Evolutionary conservation across 1,140 invertebrate species (phyloP), one percentile per base, ranked within the genome.

Genomic region (Atta cephalotes): DNA sequence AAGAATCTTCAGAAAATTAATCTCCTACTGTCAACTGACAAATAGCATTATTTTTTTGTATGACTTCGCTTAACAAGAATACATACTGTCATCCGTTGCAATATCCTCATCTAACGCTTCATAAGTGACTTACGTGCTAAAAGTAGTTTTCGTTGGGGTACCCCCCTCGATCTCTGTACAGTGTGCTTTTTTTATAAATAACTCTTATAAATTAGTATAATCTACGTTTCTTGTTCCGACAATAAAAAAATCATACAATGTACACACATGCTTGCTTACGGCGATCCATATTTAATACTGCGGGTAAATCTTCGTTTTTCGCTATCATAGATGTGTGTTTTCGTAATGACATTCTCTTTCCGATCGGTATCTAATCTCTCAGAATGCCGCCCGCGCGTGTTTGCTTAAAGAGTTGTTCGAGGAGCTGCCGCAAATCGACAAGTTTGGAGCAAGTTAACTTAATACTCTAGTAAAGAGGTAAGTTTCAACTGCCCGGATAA

Each of bases 401-500:
- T 49, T 63, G 16, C 45, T 78, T 60, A 25, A 72, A 45, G 63
- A 89, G 28, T 39, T n/a, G 65, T 71, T 72, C n/a, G 63, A 70
- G 28, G 66, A 77, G 60, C 60, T 21, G 79, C 62, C 82, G 76
- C 77, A 39, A 93, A 89, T 85, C 77, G 12, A 89, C 91, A 65
- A 85, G 78, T 87, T 84, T 21, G 53, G 53, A 58, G 84, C 82
- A 89, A 91, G 87, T 87, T 92, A 94, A 89, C 89, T 91, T 88
- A 91, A 86, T 56, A 86, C 85, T 92, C 95, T 95, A 95, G 85
- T 95, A 95, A 45, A 95, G 93, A 76, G 95, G 95, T 92, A 95
- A 95, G 87, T 95, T 95, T 95, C 95, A 95, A 94, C 95, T 95
- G 92, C 95, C 95, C 93, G 95, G 95, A 79, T 95, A 95, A 65